Evolutionary conservation across 2,888 invertebrate species (phyloP).

Genomic region (Leistus spinibarbis): DNA sequence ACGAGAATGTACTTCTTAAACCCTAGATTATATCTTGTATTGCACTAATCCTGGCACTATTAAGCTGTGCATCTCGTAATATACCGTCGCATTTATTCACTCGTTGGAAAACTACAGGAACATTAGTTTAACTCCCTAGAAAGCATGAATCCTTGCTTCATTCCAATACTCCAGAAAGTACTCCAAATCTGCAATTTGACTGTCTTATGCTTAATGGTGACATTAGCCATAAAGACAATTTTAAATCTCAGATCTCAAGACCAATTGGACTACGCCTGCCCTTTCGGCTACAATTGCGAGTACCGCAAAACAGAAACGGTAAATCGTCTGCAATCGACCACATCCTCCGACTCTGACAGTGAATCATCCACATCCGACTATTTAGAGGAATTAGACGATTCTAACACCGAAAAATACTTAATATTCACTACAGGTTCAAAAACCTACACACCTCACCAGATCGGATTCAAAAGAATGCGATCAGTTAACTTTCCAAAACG

Average conservation of each 20-base stretch:
- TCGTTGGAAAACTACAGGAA: no score
- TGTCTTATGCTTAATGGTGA: neutral
- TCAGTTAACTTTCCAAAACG: conserved; percentile 71
- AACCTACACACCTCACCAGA: conserved; percentile 85
- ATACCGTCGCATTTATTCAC: no score
- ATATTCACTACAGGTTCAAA: conserved; percentile 84
- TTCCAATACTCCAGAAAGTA: neutral
- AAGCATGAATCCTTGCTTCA: neutral
- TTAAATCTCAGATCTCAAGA: conserved; percentile 44
- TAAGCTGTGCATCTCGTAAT: no score
- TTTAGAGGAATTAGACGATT: conserved; percentile 50
- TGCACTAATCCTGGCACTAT: no score
- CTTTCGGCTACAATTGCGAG: conserved; percentile 68
- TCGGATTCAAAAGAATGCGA: conserved; percentile 76
- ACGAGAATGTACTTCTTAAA: no score
- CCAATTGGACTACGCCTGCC: conserved; percentile 60
- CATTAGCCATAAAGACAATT: conserved; percentile 29
- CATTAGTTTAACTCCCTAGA: neutral
- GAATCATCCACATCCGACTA: conserved; percentile 51
- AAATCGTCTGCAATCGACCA: conserved; percentile 15
- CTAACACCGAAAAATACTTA: conserved; percentile 71
- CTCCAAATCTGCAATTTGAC: neutral
- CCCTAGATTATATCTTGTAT: no score
- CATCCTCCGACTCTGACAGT: conserved; percentile 41
- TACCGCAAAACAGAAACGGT: conserved; percentile 63